Conservation (phyloP, 2,888 invertebrate species). For the Anarsia innoxiella region DNA sequence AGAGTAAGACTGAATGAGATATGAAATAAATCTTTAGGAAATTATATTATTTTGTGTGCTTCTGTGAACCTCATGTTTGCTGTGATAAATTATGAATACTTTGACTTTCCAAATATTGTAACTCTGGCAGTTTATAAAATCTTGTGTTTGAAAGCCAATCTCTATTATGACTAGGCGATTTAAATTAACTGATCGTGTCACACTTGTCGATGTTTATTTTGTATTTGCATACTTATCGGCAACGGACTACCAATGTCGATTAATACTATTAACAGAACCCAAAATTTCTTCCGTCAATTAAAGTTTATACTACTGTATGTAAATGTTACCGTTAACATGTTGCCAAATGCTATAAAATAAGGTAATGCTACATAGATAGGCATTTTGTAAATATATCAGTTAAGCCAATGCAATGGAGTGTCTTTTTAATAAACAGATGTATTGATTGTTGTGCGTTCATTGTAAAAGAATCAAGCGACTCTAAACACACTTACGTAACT, state of each 20-base stretch:
- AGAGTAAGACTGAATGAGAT: slow-evolving; percentile 66
- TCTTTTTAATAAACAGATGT: slow-evolving; percentile 50
- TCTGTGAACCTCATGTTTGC: slow-evolving; percentile 51
- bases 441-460: slow-evolving; percentile 41
- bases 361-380: slow-evolving; percentile 55
- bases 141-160: too few relatives aligned
- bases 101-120: too few relatives aligned
- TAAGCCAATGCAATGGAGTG: slow-evolving; percentile 56
- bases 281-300: slow-evolving; percentile 57
- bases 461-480: slow-evolving; percentile 33
- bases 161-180: neutral
- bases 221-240: too few relatives aligned
- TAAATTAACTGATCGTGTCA: neutral
- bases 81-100: slow-evolving; percentile 59
- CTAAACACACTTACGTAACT: slow-evolving; percentile 38
- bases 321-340: slow-evolving; percentile 62
- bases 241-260: too few relatives aligned
- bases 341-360: slow-evolving; percentile 66
- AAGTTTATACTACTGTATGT: slow-evolving; percentile 46
- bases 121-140: too few relatives aligned
- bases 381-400: slow-evolving; percentile 62
- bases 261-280: too few relatives aligned
- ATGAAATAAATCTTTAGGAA: slow-evolving; percentile 41
- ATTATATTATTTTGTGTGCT: slow-evolving; percentile 35
- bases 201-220: too few relatives aligned